Base-by-base conservation (phyloP, 2,888 invertebrate species). In the Papilio protenor region DNA sequence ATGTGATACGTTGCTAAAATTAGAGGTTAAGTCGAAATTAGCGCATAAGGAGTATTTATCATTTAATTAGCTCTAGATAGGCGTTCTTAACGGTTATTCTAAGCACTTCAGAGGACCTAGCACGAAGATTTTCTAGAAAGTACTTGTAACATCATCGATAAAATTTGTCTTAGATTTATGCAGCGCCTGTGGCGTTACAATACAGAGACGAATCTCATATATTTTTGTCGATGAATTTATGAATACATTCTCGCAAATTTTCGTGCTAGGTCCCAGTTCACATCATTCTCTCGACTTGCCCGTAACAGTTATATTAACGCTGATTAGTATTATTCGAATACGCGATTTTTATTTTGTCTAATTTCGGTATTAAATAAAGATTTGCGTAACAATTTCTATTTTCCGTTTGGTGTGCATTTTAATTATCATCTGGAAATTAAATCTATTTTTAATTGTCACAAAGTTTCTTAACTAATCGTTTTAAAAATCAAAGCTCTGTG, bases 11-110 rank as follows among this genome's bases (percentile, higher is more conserved):
- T 91, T 91, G 92, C 91, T 91, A 87, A 27, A 87, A 86, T 81
- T 92, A 93, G 88, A 83, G 79, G 79, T 83, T 92, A 93, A 91
- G 90, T 88, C 85, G 88, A 88, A 86, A 88, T 86, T 91, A 92
- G 91, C 84, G 84, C 86, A 85, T 92, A 93, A 88, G 92, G 87
- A 91, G 89, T 94, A 94, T 94, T 94, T 94, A 94, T 94, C 94
- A 90, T 91, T 89, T 91, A 91, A 89, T 85, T 88, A 88, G 88
- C 79, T 85, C 11, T 93, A 93, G 92, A 91, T 93, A 93, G 92
- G 90, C 84, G 87, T 88, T 91, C 89, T 86, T 91, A 90, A 89
- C 85, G 82, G 83, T 83, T 87, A 89, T 89, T 84, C 86, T 92
- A 91, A 90, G 85, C 84, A 85, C 80, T 86, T 87, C 90, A 91